Percentiles rank a stretch among this genome's conserved stretches.
Conservation (phyloP, 2,797 vertebrate species). For the Micrastur ruficollis region DNA sequence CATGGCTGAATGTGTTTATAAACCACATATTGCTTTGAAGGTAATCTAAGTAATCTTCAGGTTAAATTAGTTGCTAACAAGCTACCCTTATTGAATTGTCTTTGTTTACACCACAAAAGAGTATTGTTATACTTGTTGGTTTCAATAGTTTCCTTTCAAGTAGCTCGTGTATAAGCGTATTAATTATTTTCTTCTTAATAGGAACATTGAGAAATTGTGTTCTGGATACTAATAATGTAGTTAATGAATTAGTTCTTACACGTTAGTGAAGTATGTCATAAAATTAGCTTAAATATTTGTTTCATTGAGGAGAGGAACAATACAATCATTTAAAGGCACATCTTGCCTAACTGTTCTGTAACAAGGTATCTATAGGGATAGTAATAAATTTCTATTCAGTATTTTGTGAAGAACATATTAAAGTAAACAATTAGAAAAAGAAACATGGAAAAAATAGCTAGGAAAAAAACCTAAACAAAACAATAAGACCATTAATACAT, state of each 20-base stretch:
- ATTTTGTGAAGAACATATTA: not conserved
- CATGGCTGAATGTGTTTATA: slow-evolving; percentile 58
- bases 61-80: slow-evolving; percentile 59
- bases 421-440: not conserved
- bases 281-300: not conserved
- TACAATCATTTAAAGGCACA: not conserved
- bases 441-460: not conserved
- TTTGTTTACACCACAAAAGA: slow-evolving; percentile 34
- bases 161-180: not conserved
- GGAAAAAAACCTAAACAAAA: not conserved
- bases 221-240: not conserved
- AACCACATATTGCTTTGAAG: slow-evolving; percentile 47
- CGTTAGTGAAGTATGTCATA: not conserved
- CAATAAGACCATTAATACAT: not conserved
- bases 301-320: not conserved
- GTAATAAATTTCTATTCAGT: not conserved
- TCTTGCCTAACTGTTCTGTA: not conserved
- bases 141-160: slow-evolving; percentile 27
- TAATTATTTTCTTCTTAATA: slow-evolving; percentile 23
- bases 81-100: slow-evolving; percentile 13
- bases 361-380: not conserved
- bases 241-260: not conserved
- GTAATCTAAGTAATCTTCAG: slow-evolving; percentile 15
- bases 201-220: not conserved
- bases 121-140: slow-evolving; percentile 8